Percentiles rank a stretch among this genome's conserved stretches.
These are phyloP conservation scores for Tiaroga cobitis DNA, from an alignment of 2,797 vertebrate genomes.

Conservation along the genomic window DNA sequence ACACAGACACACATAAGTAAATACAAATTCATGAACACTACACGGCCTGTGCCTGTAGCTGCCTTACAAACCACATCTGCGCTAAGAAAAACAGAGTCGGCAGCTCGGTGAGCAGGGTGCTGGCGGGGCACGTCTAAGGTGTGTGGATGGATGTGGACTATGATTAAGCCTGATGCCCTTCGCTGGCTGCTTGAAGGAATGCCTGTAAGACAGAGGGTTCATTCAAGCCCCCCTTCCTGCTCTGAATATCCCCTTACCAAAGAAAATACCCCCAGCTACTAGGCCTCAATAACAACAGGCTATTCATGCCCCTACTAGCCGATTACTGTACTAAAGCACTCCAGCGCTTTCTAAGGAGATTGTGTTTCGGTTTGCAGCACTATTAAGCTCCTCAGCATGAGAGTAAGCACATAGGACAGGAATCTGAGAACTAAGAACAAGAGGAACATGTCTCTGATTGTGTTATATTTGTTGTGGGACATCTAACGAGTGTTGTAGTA, in stretches of 20 bases:
- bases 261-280: conserved; percentile 59
- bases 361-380: conserved; percentile 47
- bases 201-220: conserved; percentile 83
- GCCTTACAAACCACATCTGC: conserved; percentile 49
- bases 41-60: conserved; percentile 56
- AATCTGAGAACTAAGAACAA: conserved; percentile 37
- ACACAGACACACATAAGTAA: conserved; percentile 47
- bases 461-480: conserved; percentile 22
- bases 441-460: conserved; percentile 29
- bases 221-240: conserved; percentile 80
- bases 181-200: conserved; percentile 66
- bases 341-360: conserved; percentile 60
- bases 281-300: conserved; percentile 75
- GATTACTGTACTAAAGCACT: conserved; percentile 67
- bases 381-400: conserved; percentile 29
- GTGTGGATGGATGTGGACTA: conserved; percentile 60
- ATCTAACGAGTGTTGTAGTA: conserved; percentile 21
- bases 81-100: conserved; percentile 42
- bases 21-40: conserved; percentile 60
- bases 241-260: conserved; percentile 74
- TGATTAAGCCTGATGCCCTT: conserved; percentile 60
- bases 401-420: conserved; percentile 19
- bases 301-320: conserved; percentile 76
- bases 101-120: conserved; percentile 15
- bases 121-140: conserved; percentile 44